phyloP scores from a whole-genome alignment of 1,140 invertebrate genomes.

The Drosophila parabipectinata region DNA sequence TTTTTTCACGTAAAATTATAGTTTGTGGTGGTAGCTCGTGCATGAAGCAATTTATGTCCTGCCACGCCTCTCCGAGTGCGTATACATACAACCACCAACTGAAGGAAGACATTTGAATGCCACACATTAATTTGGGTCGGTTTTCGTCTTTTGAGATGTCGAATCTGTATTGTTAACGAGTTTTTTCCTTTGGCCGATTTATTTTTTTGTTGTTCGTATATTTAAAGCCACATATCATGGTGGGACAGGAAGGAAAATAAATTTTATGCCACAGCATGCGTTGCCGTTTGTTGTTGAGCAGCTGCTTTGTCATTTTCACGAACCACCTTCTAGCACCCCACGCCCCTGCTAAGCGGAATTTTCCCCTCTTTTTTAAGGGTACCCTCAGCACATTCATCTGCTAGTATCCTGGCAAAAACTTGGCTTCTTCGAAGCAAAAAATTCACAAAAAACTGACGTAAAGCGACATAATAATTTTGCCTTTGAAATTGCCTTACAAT shows the following conservation, averaged over 20 bases:
- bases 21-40: slow-evolving; percentile 47
- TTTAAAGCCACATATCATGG: slow-evolving; percentile 76
- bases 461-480: slow-evolving; percentile 81
- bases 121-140: slow-evolving; percentile 67
- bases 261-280: slow-evolving; percentile 72
- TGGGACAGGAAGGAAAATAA: slow-evolving; percentile 62
- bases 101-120: slow-evolving; percentile 70
- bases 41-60: slow-evolving; percentile 71
- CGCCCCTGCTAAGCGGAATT: slow-evolving; percentile 1
- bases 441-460: slow-evolving; percentile 70
- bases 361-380: slow-evolving; percentile 12
- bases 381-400: slow-evolving; percentile 58
- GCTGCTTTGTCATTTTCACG: slow-evolving; percentile 80
- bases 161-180: slow-evolving; percentile 59
- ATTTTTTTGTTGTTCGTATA: slow-evolving; percentile 22
- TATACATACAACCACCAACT: slow-evolving; percentile 16
- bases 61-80: slow-evolving; percentile 23
- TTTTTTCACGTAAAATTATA: slow-evolving; percentile 10
- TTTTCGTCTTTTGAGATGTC: slow-evolving; percentile 51
- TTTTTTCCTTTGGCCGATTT: slow-evolving; percentile 15
- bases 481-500: slow-evolving; percentile 82
- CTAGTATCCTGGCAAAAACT: slow-evolving; percentile 44
- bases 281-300: slow-evolving; percentile 68
- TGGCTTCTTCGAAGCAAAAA: slow-evolving; percentile 27
- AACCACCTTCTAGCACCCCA: slow-evolving; percentile 9